These are phyloP conservation scores for Miniopterus natalensis DNA, from an alignment of 2,113 vertebrate species.

Conservation along the genomic window DNA sequence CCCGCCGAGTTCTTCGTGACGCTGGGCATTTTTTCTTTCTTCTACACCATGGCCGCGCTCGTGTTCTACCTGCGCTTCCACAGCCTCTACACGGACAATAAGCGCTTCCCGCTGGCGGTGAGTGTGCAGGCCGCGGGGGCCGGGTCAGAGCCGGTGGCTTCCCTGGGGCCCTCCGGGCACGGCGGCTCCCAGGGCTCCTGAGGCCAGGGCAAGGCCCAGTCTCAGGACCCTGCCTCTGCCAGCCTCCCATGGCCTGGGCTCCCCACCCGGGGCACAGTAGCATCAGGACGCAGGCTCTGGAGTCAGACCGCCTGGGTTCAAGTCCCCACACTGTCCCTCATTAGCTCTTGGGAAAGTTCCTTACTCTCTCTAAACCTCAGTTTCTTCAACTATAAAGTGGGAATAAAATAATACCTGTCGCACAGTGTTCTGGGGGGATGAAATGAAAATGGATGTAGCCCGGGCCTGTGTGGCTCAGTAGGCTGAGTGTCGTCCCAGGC, in stretches of 20 bases:
- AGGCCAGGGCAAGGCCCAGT: neutral
- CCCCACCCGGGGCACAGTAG: neutral
- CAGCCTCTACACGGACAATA: constrained; percentile 91
- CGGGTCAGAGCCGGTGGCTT: neutral
- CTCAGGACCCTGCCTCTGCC: neutral
- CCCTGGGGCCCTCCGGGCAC: constrained; percentile 88
- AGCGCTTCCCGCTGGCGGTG: constrained; percentile 91
- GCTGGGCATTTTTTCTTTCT: constrained; percentile 95
- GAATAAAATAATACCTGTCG: neutral
- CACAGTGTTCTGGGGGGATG: neutral
- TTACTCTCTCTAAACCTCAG: neutral
- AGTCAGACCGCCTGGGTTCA: neutral
- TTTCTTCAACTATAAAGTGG: constrained; percentile 36
- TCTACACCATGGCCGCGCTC: constrained; percentile 93
- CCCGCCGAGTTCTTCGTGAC: constrained; percentile 95
- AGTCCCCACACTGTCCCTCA: neutral
- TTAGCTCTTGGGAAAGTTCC: constrained; percentile 1
- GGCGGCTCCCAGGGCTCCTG: constrained; percentile 88
- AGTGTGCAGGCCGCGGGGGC: constrained; percentile 69
- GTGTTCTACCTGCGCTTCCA: constrained; percentile 95
- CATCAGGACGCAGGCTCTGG: neutral
- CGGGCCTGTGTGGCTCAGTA: too few relatives aligned
- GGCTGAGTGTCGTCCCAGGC: too few relatives aligned
- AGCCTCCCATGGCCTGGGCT: neutral
- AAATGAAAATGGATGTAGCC: neutral